phyloP scores from a whole-genome alignment of 2,113 vertebrate genomes.

The Spilogale gracilis region DNA sequence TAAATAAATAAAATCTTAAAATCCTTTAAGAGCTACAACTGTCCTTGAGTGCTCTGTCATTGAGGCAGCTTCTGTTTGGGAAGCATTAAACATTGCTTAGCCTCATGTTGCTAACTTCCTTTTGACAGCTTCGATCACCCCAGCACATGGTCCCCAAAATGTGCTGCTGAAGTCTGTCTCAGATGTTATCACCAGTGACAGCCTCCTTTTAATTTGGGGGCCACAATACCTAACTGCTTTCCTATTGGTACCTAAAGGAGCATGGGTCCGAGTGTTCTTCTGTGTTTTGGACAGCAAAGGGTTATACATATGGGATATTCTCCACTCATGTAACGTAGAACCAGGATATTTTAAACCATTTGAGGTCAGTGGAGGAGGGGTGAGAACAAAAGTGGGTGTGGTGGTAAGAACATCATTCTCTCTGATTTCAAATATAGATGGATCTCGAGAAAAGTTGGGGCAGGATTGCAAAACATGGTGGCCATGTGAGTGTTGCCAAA shows the following conservation, averaged over 20 bases:
- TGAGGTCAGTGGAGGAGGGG: background rate
- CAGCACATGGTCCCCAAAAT: slow-evolving; percentile 26
- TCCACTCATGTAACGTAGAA: background rate
- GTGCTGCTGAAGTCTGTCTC: slow-evolving; percentile 29
- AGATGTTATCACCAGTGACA: slow-evolving; percentile 32
- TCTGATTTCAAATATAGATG: slow-evolving; percentile 21
- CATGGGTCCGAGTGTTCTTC: background rate
- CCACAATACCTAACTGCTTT: background rate
- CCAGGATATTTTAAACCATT: slow-evolving; percentile 16
- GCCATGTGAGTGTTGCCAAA: background rate
- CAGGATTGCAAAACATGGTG: slow-evolving; percentile 28
- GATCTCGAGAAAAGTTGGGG: slow-evolving; percentile 29
- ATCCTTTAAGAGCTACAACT: background rate
- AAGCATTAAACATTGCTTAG: slow-evolving; percentile 27
- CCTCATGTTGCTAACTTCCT: slow-evolving; percentile 26
- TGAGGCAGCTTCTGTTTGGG: slow-evolving; percentile 59
- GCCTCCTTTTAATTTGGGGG: background rate
- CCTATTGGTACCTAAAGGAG: background rate
- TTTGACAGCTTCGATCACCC: slow-evolving; percentile 25
- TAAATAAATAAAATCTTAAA: background rate
- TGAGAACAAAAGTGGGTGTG: background rate
- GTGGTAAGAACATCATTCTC: slow-evolving; percentile 8
- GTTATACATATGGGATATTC: background rate
- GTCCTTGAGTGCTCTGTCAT: slow-evolving; percentile 3
- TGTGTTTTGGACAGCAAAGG: background rate